Evolutionary conservation across 37 sponge, comb jelly and placozoan genomes (phyloP), one percentile per base, ranked within the genome.

Genomic region (Agelas oroides): DNA sequence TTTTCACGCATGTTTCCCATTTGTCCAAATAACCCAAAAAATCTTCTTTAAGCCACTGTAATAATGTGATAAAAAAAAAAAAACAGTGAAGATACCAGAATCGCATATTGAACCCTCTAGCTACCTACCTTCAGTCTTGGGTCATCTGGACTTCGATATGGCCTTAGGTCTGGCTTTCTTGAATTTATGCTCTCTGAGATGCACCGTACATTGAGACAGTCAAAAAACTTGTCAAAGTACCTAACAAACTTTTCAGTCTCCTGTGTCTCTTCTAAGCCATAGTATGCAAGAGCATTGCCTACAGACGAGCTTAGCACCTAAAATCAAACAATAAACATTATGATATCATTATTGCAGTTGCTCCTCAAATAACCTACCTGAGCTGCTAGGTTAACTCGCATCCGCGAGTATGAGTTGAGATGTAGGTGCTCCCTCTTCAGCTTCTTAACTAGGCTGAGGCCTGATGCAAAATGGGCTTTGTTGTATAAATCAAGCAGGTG

Each of bases 131-230:
- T 13, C 11, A 91, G 72, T 56, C 91, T 73, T 68, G 38, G 55
- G 59, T 85, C 82, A 61, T 65, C 35, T 58, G 77, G 2, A 41
- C 53, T 70, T 69, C 60, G 75, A 53, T 85, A 79, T 18, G 86
- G 91, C 64, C 75, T 90, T 33, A 84, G 34, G 46, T 90, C 53
- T 23, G 57, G 59, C 33, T 90, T 85, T 58, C 36, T 74, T 38
- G 55, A 70, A 2, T 19, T 34, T 0, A 14, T 14, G 23, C 32
- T 59, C 73, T 84, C 82, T 35, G 28, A 5, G 20, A 24, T 1
- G 21, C 77, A 75, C 3, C 91, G 46, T 1, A 84, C 85, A 84
- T 90, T 84, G 0, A 90, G 56, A 56, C 70, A 76, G 80, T 90
- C 84, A 73, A 90, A 79, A 39, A 84, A 90, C 0, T 69, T 41